Base-by-base conservation (phyloP, 2,888 invertebrate species). In the Monoplex corrugatus region DNA sequence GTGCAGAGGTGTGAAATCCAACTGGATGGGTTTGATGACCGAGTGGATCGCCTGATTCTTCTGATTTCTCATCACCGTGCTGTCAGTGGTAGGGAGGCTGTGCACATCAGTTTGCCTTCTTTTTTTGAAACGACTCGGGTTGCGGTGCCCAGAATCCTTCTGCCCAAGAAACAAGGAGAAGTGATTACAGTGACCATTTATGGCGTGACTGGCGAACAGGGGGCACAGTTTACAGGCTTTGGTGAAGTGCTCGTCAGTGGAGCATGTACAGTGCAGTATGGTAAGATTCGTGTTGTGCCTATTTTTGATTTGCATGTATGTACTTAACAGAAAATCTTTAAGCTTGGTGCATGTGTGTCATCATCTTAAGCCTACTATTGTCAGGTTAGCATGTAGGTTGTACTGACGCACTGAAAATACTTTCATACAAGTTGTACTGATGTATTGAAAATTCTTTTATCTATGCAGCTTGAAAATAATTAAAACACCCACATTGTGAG, bases 1-100 rank as follows among this genome's bases (percentile, higher is more conserved):
- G 23, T 57, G n/a, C 87, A 87, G 80, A 50, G 57, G 38, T 87
- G 87, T 80, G 87, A 87, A 38, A 78, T 87, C 45, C n/a, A 57
- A 2, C 80, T 87, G 3, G 35, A 45, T n/a, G 50, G 75, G 40
- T 50, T 57, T 40, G 75, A 44, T 19, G 87, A 87, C 32, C 45
- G 40, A n/a, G 78, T 57, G 35, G 87, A 87, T 19, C 44, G 57
- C 16, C 32, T 87, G 19, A 57, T 87, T 50, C 57, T 87, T 10
- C n/a, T 63, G 28, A n/a, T 87, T n/a, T 72, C 75, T 43, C 28
- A 40, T 43, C 32, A 19, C 43, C 44, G 16, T 13, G 16, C 38
- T 50, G 78, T 13, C 23, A 75, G 57, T 16, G 32, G 23, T 35
- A 45, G 80, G 44, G 72, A 57, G 40, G 40, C 57, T 10, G 23